phyloP scores from a whole-genome alignment of 1,140 invertebrate species.

The Dreissena polymorpha region DNA sequence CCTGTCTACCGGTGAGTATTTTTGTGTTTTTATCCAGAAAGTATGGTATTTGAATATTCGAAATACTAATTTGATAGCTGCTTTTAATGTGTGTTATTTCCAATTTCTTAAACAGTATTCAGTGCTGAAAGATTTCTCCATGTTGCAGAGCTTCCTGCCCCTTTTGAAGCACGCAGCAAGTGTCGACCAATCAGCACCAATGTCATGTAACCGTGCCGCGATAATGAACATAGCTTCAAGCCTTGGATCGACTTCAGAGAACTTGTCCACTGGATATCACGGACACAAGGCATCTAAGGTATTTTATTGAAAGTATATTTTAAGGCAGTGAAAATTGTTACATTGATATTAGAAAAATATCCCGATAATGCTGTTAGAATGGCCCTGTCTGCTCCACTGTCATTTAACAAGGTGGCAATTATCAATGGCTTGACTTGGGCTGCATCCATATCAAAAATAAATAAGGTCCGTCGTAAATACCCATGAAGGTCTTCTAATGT shows the following conservation, averaged over 20 bases:
- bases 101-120: not conserved
- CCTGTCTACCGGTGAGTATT: too few species aligned
- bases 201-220: conserved; percentile 60
- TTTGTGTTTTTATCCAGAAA: too few species aligned
- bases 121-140: not conserved
- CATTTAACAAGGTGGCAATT: not conserved
- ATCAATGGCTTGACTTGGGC: not conserved
- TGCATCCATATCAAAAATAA: too few species aligned
- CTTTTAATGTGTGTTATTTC: not conserved
- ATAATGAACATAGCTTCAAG: conserved; percentile 59
- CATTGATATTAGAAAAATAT: not conserved
- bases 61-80: not conserved
- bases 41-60: too few species aligned
- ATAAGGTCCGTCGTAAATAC: not conserved
- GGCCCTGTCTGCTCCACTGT: not conserved
- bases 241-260: conserved; percentile 59
- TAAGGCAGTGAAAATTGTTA: not conserved
- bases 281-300: conserved; percentile 59
- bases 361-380: not conserved
- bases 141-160: conserved; percentile 36
- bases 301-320: not conserved
- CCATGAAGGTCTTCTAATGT: not conserved
- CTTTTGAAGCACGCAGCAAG: conserved; percentile 39
- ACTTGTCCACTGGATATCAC: conserved; percentile 49
- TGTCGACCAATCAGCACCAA: not conserved